These are phyloP conservation scores for Nothocercus julius DNA, from an alignment of 2,113 vertebrate species.

Conservation along the genomic window DNA sequence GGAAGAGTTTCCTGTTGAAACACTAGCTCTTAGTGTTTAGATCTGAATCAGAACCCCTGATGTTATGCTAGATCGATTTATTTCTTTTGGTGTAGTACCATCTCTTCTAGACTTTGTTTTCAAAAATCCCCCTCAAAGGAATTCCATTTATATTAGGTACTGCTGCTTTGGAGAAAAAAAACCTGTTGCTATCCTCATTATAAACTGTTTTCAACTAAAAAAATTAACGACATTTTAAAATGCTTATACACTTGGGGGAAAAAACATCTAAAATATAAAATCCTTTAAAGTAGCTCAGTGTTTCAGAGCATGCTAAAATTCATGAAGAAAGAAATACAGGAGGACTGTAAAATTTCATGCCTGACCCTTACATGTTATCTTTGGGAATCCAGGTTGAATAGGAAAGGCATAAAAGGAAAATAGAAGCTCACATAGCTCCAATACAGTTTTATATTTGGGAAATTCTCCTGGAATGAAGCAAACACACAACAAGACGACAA, in stretches of 20 bases:
- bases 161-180: not conserved
- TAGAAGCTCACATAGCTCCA: not conserved
- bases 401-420: constrained; percentile 18
- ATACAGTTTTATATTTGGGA: not conserved
- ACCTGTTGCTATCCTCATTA: not conserved
- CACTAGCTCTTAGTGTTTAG: not conserved
- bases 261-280: constrained; percentile 51
- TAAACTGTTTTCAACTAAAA: constrained; percentile 18
- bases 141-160: not conserved
- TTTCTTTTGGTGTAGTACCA: not conserved
- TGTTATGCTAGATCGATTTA: not conserved
- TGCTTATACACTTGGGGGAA: not conserved
- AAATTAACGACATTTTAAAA: constrained; percentile 29
- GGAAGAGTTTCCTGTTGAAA: not conserved
- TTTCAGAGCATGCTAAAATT: constrained; percentile 52
- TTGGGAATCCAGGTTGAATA: constrained; percentile 47
- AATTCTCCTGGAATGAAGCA: constrained; percentile 9
- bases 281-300: constrained; percentile 43
- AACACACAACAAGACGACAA: not conserved
- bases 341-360: constrained; percentile 66
- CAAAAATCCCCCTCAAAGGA: not conserved
- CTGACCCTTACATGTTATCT: constrained; percentile 45
- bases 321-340: constrained; percentile 48
- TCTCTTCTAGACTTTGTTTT: not conserved
- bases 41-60: not conserved